A percentile compares a stretch with the other conserved stretches of the same genome.
These are phyloP conservation scores for Scatophagus argus DNA, from an alignment of 2,113 vertebrate genomes.

Conservation along the genomic window DNA sequence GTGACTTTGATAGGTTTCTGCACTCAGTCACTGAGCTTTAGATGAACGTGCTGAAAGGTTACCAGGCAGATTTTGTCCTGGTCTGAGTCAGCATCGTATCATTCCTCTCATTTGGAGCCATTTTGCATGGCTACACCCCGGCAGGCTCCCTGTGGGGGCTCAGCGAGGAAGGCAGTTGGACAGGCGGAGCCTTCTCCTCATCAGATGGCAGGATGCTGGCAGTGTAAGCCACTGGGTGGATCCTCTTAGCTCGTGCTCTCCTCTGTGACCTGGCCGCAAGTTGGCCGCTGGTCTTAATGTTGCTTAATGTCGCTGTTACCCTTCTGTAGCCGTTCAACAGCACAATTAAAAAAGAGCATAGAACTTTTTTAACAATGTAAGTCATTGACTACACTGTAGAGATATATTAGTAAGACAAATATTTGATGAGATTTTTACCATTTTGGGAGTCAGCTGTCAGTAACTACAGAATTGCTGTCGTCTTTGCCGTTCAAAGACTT, in stretches of 20 bases:
- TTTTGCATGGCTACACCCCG: constrained; percentile 71
- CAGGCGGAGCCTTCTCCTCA: constrained; percentile 52
- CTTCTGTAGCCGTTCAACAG: background rate
- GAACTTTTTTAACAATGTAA: background rate
- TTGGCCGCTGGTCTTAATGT: constrained; percentile 20
- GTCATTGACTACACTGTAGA: constrained; percentile 1
- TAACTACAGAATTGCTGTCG: background rate
- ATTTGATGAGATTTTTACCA: constrained; percentile 19
- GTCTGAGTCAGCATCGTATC: constrained; percentile 69
- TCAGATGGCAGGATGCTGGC: constrained; percentile 60
- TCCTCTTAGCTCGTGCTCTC: constrained; percentile 66
- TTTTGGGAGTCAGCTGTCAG: constrained; percentile 1
- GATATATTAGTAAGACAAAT: constrained; percentile 21
- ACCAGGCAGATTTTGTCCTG: constrained; percentile 59
- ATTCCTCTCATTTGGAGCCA: constrained; percentile 63
- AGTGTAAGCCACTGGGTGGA: constrained; percentile 65
- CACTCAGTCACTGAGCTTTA: constrained; percentile 32
- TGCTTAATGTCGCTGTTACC: no score
- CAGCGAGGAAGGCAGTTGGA: constrained; percentile 63
- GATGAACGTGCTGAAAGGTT: constrained; percentile 43
- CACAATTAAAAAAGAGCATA: constrained; percentile 12
- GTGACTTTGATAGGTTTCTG: constrained; percentile 12
- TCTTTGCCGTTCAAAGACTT: no score
- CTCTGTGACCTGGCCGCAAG: constrained; percentile 64
- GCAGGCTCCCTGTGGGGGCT: constrained; percentile 61